Evolutionary conservation across 2,888 invertebrate species (phyloP).

Genomic region (Cyclophora albipunctata): DNA sequence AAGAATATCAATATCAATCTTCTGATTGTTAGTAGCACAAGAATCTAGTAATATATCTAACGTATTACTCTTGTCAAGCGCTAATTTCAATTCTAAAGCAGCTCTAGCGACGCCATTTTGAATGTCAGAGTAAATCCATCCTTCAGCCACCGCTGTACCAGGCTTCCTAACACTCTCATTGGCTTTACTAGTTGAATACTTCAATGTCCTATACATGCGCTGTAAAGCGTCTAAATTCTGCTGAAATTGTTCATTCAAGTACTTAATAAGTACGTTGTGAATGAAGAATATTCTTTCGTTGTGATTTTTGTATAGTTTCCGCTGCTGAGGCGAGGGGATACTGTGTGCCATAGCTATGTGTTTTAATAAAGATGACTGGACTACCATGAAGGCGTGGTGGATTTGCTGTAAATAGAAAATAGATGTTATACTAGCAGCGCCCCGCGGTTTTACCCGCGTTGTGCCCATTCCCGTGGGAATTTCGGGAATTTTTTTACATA

Average conservation of each 20-base stretch:
- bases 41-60: conserved; percentile 63
- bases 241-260: conserved; percentile 40
- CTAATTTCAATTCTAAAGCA: conserved; percentile 53
- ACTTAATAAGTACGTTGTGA: conserved; percentile 41
- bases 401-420: conserved; percentile 48
- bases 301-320: conserved; percentile 50
- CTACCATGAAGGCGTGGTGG: conserved; percentile 62
- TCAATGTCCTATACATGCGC: conserved; percentile 58
- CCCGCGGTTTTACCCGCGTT: not conserved
- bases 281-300: conserved; percentile 66
- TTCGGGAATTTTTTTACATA: too few species aligned
- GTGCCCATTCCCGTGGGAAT: too few species aligned
- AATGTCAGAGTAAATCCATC: conserved; percentile 62
- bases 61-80: conserved; percentile 49
- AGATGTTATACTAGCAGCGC: not conserved
- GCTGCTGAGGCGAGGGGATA: conserved; percentile 31
- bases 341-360: conserved; percentile 58
- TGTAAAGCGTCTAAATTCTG: conserved; percentile 48
- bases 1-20: conserved; percentile 46
- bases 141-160: conserved; percentile 41
- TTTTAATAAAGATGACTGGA: conserved; percentile 62
- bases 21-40: conserved; percentile 53
- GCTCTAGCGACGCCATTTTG: conserved; percentile 55
- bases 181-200: conserved; percentile 50
- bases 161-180: conserved; percentile 34